Percentiles rank a stretch among this genome's conserved stretches.
Conservation (phyloP, 2,113 vertebrate species). For the Gulo gulo region DNA sequence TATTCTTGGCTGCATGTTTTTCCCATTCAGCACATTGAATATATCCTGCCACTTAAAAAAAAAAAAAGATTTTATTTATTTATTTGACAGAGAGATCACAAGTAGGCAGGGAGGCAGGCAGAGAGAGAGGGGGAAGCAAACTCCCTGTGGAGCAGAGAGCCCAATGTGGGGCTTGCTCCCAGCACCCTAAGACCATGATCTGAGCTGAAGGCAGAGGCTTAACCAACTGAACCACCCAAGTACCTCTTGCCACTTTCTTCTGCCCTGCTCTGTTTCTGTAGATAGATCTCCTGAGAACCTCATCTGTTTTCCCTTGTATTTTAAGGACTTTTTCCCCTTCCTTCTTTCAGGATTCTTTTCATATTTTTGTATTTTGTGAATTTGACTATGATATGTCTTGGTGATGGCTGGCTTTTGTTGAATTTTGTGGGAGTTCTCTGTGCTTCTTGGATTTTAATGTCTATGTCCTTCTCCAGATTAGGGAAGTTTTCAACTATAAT, state of each 20-base stretch:
- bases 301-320: neutral
- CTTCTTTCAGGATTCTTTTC: neutral
- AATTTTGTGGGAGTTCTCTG: neutral
- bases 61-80: too few relatives aligned
- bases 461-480: neutral
- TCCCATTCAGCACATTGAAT: neutral
- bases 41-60: neutral
- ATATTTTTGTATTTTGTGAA: neutral
- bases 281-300: neutral
- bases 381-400: neutral
- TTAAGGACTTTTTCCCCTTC: neutral
- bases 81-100: too few relatives aligned
- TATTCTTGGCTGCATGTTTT: neutral
- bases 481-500: neutral
- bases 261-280: neutral
- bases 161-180: too few relatives aligned
- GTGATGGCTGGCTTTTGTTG: neutral
- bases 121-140: too few relatives aligned
- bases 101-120: too few relatives aligned
- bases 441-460: neutral
- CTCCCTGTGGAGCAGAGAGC: too few relatives aligned
- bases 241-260: neutral
- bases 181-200: too few relatives aligned
- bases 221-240: too few relatives aligned
- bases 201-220: too few relatives aligned